Evolutionary conservation across 2,888 invertebrate species (phyloP), one percentile per base, ranked within the genome.

Genomic region (Aphelenchoides bicaudatus): DNA sequence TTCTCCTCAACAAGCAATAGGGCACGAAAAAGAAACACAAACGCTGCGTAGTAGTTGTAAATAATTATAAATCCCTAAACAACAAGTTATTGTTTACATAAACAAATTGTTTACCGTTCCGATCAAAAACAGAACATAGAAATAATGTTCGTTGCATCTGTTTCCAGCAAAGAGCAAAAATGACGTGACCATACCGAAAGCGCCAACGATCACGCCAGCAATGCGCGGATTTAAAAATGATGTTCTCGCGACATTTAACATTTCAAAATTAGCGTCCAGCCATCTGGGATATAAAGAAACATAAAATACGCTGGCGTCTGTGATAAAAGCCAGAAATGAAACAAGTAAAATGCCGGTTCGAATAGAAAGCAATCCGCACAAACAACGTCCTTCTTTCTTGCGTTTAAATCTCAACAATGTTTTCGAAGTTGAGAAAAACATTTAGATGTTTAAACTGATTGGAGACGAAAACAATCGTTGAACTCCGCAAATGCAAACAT

Each of bases 191-290:
- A 43, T 43, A 25, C 43, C 43, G 23, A 43, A 25, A 6, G 43
- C 43, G 43, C 43, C 25, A 6, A 43, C 23, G 10, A 21, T 25
- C 10, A 43, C 43, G 16, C 43, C 43, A 6, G 23, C 23, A 10
- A 43, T 43, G 10, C 43, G 43, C 8, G 43, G 43, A 43, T n/a
- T 43, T 25, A 43, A 21, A 25, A 43, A 43, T n/a, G 43, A 8
- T 8, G 23, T 21, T 8, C 25, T 8, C 16, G 10, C 6, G 43
- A 25, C 21, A 6, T 8, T 25, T n/a, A 43, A 43, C 43, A 43
- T 10, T 25, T 10, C 43, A n/a, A 19, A 43, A 6, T 43, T 43
- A 25, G 16, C 16, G 21, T 43, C 43, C 8, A 43, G 16, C 43
- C 43, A 43, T 6, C 43, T 19, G 23, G 43, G 43, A 43, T 43